Conservation (phyloP, 2,797 vertebrate species). For the Acipenser transmontanus region DNA sequence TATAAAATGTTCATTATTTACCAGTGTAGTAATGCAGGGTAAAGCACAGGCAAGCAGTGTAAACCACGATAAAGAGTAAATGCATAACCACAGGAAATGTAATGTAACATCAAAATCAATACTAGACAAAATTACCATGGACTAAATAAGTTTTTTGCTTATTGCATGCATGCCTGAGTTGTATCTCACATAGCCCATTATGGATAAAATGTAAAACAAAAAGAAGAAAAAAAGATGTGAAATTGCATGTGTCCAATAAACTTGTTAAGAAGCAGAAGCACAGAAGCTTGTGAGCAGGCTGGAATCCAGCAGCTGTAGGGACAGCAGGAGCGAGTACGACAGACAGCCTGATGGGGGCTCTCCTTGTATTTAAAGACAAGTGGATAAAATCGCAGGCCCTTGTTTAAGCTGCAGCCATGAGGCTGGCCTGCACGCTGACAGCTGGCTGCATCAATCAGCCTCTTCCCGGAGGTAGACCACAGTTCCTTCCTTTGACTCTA, state of each 20-base stretch:
- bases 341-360: slow-evolving; percentile 43
- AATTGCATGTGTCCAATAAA: neutral
- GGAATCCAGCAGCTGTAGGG: slow-evolving; percentile 69
- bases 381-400: slow-evolving; percentile 50
- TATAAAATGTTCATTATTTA: no score
- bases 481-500: neutral
- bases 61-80: no score
- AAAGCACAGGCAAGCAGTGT: no score
- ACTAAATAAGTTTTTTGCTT: no score
- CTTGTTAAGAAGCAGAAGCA: slow-evolving; percentile 47
- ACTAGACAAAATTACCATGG: no score
- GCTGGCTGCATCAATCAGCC: neutral
- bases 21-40: no score
- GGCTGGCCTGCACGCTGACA: neutral
- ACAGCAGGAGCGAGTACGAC: slow-evolving; percentile 57
- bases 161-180: no score
- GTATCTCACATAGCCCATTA: no score
- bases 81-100: no score
- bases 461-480: neutral
- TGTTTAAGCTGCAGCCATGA: slow-evolving; percentile 25
- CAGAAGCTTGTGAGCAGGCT: slow-evolving; percentile 61
- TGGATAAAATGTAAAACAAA: neutral
- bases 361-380: slow-evolving; percentile 43
- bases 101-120: no score
- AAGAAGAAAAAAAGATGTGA: neutral